Conservation (phyloP, 37 sponge, comb jelly and placozoan species). For the Beroe forskalii region DNA sequence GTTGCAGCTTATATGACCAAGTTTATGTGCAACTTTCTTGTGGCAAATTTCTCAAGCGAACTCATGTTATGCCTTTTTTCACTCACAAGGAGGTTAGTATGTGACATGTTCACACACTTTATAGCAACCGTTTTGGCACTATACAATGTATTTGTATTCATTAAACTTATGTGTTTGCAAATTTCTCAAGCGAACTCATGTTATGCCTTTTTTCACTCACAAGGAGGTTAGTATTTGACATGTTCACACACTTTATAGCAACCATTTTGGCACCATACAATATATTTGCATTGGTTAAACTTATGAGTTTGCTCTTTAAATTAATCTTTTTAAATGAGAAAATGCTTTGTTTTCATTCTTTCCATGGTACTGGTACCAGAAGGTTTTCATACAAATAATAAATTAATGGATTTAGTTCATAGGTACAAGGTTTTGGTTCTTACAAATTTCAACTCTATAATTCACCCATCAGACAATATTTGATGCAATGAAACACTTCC, state of each 20-base stretch:
- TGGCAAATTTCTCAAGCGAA: not conserved
- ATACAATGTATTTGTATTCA: not conserved
- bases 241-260: not conserved
- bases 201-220: too few relatives aligned
- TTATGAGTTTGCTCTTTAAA: too few relatives aligned
- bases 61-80: constrained; percentile 30
- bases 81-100: constrained; percentile 31
- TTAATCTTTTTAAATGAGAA: too few relatives aligned
- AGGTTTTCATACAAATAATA: too few relatives aligned
- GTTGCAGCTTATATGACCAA: constrained; percentile 45
- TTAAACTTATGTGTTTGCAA: too few relatives aligned
- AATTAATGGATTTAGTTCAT: too few relatives aligned
- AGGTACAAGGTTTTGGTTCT: too few relatives aligned
- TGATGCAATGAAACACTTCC: constrained; percentile 27
- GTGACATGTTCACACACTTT: not conserved
- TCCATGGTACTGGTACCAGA: too few relatives aligned
- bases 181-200: too few relatives aligned
- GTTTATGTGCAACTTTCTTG: constrained; percentile 9
- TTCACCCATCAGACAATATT: not conserved
- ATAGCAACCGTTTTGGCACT: not conserved
- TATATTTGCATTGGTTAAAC: not conserved
- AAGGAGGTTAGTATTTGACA: constrained; percentile 9
- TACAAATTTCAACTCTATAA: too few relatives aligned
- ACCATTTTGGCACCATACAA: not conserved
- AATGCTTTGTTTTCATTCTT: too few relatives aligned